These are phyloP conservation scores for Myocastor coypus DNA, from an alignment of 2,113 vertebrate species.

Conservation along the genomic window DNA sequence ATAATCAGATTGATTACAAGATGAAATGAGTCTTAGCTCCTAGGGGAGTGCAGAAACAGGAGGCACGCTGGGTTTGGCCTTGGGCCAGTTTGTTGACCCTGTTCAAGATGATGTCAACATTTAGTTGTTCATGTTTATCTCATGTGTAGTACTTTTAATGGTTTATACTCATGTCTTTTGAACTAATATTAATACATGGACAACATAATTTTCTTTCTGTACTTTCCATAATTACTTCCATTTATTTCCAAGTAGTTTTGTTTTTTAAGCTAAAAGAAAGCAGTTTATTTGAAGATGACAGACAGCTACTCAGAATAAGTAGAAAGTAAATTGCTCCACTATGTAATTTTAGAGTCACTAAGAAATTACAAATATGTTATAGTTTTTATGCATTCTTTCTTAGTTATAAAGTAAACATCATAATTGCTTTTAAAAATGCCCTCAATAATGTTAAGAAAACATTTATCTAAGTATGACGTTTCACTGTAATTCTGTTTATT, in stretches of 20 bases:
- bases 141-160: slow-evolving; percentile 46
- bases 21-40: not conserved
- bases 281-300: not conserved
- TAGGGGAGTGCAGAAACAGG: not conserved
- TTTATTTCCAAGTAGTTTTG: slow-evolving; percentile 40
- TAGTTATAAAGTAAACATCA: not conserved
- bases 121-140: slow-evolving; percentile 41
- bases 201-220: not conserved
- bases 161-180: not conserved
- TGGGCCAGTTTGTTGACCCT: not conserved
- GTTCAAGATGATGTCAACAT: slow-evolving; percentile 27
- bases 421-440: slow-evolving; percentile 8
- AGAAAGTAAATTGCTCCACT: not conserved
- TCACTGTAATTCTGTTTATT: not conserved
- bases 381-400: slow-evolving; percentile 10
- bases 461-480: slow-evolving; percentile 47
- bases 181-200: slow-evolving; percentile 32
- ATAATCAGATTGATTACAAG: not conserved
- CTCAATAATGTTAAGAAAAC: not conserved
- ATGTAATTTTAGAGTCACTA: slow-evolving; percentile 19
- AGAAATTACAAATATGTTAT: not conserved
- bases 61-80: not conserved
- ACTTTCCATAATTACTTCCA: not conserved
- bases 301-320: not conserved
- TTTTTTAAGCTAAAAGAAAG: not conserved